Conservation (phyloP, 2,797 vertebrate genomes). For the Clarias pachynema region DNA sequence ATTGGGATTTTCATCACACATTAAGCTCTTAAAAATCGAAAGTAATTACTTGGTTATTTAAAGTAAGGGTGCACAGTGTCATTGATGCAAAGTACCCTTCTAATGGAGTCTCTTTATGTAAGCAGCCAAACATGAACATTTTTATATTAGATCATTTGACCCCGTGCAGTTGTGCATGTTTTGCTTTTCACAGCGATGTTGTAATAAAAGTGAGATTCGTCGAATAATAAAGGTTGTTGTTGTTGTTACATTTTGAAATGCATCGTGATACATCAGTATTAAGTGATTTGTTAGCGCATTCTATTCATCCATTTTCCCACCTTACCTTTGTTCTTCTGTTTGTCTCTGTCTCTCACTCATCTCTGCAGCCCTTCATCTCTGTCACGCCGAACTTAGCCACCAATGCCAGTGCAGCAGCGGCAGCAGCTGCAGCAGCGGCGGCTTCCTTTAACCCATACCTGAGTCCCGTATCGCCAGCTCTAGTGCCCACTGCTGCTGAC, state of each 20-base stretch:
- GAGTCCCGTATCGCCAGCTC: slow-evolving; percentile 90
- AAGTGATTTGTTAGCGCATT: not conserved
- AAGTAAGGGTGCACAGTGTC: not conserved
- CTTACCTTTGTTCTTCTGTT: not conserved
- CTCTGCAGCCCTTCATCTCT: slow-evolving; percentile 91
- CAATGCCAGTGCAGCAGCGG: slow-evolving; percentile 84
- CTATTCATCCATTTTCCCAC: not conserved
- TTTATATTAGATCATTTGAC: not conserved
- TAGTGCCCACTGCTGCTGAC: slow-evolving; percentile 83
- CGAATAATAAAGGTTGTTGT: not conserved
- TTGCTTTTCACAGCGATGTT: not conserved
- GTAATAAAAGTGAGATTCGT: not conserved
- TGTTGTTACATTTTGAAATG: not conserved
- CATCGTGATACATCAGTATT: not conserved
- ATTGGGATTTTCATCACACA: not conserved
- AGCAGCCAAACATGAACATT: not conserved
- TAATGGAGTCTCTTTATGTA: not conserved
- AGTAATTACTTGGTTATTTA: not conserved
- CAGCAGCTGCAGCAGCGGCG: slow-evolving; percentile 72
- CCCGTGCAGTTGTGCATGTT: not conserved
- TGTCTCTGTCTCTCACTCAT: slow-evolving; percentile 5
- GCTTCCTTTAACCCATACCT: slow-evolving; percentile 95
- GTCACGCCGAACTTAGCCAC: slow-evolving; percentile 88
- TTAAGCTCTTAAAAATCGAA: not conserved
- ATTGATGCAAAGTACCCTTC: not conserved